phyloP scores from a whole-genome alignment of 2,888 invertebrate genomes.

The Phragmatobia fuliginosa region DNA sequence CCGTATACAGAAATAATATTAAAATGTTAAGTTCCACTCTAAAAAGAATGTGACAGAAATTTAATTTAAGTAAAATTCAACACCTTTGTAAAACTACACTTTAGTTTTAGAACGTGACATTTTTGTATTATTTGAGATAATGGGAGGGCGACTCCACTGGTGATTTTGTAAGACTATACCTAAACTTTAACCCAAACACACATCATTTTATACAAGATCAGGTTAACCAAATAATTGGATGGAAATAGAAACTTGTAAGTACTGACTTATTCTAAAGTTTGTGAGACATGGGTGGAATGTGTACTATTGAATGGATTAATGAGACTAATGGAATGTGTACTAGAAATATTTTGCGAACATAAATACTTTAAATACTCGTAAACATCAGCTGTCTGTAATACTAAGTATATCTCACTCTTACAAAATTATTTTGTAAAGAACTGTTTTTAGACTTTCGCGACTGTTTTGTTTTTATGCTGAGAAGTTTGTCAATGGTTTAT shows the following conservation, averaged over 20 bases:
- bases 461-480: no score
- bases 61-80: not conserved
- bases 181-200: constrained; percentile 7
- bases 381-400: no score
- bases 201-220: not conserved
- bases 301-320: no score
- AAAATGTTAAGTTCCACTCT: not conserved
- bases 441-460: no score
- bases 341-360: no score
- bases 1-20: not conserved
- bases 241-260: not conserved
- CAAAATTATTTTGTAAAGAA: no score
- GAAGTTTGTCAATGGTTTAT: not conserved
- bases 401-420: no score
- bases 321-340: no score
- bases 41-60: not conserved
- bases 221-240: not conserved
- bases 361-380: no score
- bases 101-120: not conserved
- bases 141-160: constrained; percentile 11
- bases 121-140: not conserved
- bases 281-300: no score
- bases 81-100: not conserved
- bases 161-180: constrained; percentile 23
- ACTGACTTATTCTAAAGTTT: not conserved